phyloP scores from a whole-genome alignment of 2,113 vertebrate species.

The Galeopterus variegatus region DNA sequence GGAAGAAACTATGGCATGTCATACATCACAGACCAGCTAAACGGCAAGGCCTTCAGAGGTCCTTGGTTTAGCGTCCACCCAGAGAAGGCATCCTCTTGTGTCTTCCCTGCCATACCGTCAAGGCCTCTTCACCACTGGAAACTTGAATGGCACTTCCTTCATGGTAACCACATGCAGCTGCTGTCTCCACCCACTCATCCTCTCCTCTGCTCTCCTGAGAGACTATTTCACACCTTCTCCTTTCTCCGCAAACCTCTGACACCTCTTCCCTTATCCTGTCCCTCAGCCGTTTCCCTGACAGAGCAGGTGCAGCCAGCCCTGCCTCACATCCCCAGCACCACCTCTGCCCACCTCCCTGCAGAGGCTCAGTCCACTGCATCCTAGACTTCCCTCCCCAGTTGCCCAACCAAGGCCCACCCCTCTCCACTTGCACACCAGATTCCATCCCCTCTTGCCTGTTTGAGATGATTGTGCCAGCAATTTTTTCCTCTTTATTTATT shows the following conservation, averaged over 20 bases:
- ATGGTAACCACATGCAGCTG: no score
- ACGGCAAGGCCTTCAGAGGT: background rate
- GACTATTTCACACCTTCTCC: background rate
- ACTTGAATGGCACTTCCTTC: background rate
- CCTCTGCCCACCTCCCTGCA: background rate
- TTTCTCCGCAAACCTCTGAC: background rate
- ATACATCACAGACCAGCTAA: background rate
- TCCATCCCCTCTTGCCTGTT: background rate
- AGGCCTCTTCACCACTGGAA: background rate
- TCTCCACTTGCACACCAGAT: fast-evolving
- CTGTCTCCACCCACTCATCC: background rate
- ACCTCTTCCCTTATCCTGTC: background rate
- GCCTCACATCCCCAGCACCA: background rate
- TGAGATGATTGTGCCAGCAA: background rate
- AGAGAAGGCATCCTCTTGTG: background rate
- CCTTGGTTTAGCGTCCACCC: background rate
- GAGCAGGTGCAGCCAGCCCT: background rate
- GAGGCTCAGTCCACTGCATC: background rate
- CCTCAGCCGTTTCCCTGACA: background rate
- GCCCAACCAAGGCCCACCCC: no score
- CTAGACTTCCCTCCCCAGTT: background rate
- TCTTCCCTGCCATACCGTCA: background rate
- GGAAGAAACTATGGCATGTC: background rate
- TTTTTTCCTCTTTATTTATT: background rate
- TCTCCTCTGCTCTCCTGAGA: background rate